Conservation (phyloP, 2,888 invertebrate species). For the Agonopterix subpropinquella region DNA sequence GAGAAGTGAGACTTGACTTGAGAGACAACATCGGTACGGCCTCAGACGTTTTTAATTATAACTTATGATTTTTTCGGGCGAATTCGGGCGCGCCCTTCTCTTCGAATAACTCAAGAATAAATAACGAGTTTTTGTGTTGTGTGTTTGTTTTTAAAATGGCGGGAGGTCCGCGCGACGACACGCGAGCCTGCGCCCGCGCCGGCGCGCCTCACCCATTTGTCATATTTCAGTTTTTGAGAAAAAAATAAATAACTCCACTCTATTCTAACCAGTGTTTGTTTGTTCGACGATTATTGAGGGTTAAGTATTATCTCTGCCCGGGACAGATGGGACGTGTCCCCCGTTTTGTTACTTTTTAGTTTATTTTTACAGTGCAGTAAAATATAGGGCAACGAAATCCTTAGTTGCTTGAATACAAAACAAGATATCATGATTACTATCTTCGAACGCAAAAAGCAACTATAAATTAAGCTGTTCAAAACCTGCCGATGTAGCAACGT, state of each 20-base stretch:
- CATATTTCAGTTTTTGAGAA: slow-evolving; percentile 65
- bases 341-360: slow-evolving; percentile 28
- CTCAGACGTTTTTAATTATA: slow-evolving; percentile 70
- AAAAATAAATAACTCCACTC: slow-evolving; percentile 69
- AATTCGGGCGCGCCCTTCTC: slow-evolving; percentile 70
- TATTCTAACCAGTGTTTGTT: slow-evolving; percentile 67
- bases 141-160: slow-evolving; percentile 76
- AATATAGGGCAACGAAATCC: not conserved
- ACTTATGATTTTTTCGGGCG: slow-evolving; percentile 69
- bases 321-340: slow-evolving; percentile 58
- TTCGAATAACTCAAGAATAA: slow-evolving; percentile 68
- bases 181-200: slow-evolving; percentile 56
- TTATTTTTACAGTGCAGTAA: slow-evolving; percentile 22
- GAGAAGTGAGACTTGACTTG: not conserved
- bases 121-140: slow-evolving; percentile 72
- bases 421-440: not conserved
- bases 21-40: slow-evolving; percentile 13
- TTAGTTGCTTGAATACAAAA: slow-evolving; percentile 1
- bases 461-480: slow-evolving; percentile 5
- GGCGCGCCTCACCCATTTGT: slow-evolving; percentile 60
- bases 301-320: slow-evolving; percentile 60
- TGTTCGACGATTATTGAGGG: slow-evolving; percentile 64
- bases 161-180: slow-evolving; percentile 74
- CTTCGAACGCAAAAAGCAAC: not conserved
- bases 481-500: not conserved